Evolutionary conservation across 2,888 invertebrate genomes (phyloP).

Genomic region (Drosophila vallismaia): DNA sequence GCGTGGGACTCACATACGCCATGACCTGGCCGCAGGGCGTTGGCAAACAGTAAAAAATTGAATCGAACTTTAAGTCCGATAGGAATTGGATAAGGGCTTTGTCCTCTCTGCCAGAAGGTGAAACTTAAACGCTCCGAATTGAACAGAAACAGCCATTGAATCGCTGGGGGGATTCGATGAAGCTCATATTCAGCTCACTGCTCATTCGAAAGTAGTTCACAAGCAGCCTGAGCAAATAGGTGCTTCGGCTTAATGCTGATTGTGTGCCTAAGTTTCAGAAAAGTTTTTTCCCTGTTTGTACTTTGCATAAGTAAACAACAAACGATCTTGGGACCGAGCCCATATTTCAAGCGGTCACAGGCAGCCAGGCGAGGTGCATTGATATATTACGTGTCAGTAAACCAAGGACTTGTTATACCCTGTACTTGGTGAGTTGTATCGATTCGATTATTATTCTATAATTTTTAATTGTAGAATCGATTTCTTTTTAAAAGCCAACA

Average conservation of each 20-base stretch:
- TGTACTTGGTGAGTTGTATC: not conserved
- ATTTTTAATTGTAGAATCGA: no score
- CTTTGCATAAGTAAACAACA: slow-evolving; percentile 64
- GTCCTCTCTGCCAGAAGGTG: slow-evolving; percentile 17
- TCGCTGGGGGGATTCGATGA: not conserved
- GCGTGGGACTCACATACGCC: slow-evolving; percentile 49
- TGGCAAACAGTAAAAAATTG: slow-evolving; percentile 65
- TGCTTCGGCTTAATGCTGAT: slow-evolving; percentile 67
- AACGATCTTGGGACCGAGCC: slow-evolving; percentile 32
- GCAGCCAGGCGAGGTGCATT: slow-evolving; percentile 53
- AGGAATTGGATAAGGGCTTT: slow-evolving; percentile 39
- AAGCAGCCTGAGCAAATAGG: slow-evolving; percentile 64
- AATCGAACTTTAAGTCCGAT: slow-evolving; percentile 60
- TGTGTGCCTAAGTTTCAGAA: slow-evolving; percentile 47
- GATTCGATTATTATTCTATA: no score
- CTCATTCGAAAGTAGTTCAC: slow-evolving; percentile 2
- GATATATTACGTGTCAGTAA: slow-evolving; percentile 75
- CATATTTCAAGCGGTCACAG: slow-evolving; percentile 59
- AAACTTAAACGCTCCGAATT: slow-evolving; percentile 16
- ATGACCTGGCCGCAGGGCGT: slow-evolving; percentile 52
- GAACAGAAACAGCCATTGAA: not conserved
- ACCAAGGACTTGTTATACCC: slow-evolving; percentile 45
- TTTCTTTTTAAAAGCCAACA: not conserved
- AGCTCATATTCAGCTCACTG: slow-evolving; percentile 14
- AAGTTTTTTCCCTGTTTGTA: slow-evolving; percentile 39